A percentile compares a stretch with the other conserved stretches of the same genome.
These are phyloP conservation scores for Rotaria sp. DNA, from an alignment of 2,888 invertebrate genomes.

Conservation along the genomic window DNA sequence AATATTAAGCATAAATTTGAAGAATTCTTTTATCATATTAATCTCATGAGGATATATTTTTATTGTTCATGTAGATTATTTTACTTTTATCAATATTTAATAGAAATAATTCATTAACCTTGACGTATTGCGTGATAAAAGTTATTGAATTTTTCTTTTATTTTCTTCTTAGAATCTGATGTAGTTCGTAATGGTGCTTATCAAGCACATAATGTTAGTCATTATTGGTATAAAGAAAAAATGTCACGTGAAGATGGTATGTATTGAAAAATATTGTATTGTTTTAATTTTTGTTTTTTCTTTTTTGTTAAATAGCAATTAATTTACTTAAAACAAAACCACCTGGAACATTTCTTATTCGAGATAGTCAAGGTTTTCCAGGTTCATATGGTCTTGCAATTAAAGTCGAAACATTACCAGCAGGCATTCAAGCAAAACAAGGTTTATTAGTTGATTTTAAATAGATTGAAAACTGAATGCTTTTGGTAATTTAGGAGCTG, in stretches of 20 bases:
- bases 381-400: conserved; percentile 92
- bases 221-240: conserved; percentile 90
- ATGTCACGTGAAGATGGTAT: conserved; percentile 77
- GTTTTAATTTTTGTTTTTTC: too few species aligned
- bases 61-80: not conserved
- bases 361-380: conserved; percentile 91
- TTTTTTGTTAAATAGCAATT: conserved; percentile 63
- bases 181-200: not conserved
- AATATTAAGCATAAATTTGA: too few species aligned
- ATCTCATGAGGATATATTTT: not conserved
- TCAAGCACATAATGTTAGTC: conserved; percentile 20
- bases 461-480: not conserved
- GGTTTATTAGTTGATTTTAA: not conserved
- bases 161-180: not conserved
- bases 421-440: conserved; percentile 56
- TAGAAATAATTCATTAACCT: not conserved
- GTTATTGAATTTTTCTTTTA: not conserved
- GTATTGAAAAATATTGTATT: too few species aligned
- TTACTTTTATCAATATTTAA: not conserved
- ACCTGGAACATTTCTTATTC: conserved; percentile 88
- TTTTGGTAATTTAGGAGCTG: conserved; percentile 50
- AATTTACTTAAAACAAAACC: conserved; percentile 74
- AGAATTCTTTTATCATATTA: not conserved
- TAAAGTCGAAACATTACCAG: conserved; percentile 77
- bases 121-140: not conserved